Base-by-base conservation (phyloP, 2,888 invertebrate species). In the Timema podura region DNA sequence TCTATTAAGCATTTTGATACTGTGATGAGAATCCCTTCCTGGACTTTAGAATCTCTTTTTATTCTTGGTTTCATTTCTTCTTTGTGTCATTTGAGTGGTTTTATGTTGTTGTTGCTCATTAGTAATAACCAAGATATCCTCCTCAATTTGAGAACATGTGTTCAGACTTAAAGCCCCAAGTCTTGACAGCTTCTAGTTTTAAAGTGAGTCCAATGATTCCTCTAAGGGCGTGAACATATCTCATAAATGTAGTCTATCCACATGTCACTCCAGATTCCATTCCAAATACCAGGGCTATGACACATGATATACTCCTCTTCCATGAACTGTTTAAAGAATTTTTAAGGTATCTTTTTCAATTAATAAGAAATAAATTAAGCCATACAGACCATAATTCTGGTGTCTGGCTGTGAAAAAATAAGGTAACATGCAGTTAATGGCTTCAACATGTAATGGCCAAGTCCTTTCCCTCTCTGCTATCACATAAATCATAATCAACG, bases 221-320 rank as follows among this genome's bases (percentile, higher is more conserved):
- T 54, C 16, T 54, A 6, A 54, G 54, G 54, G 6, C 54, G 16
- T 10, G 6, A 54, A 13, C 13, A 54, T 15, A 54, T 54, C 6
- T n/a, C 54, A 54, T 54, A 10, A 54, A 54, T 7, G 54, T 54
- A 16, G 54, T 54, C 16, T 6, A 54, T 54, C 11, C 6, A 54
- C 54, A 54, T 54, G 54, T 54, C 54, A 10, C 54, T 54, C 54
- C 54, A 54, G 13, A 10, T 54, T 16, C 54, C 54, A 54, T 54
- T 54, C 54, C 54, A 54, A 54, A 54, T 15, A 15, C 54, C 15
- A 54, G n/a, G 13, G 8, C 54, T 13, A 8, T 54, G 2, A 5
- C 54, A 54, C n/a, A 16, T 1, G 7, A n/a, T n/a, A n/a, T n/a
- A n/a, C n/a, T n/a, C n/a, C n/a, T n/a, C n/a, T n/a, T n/a, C n/a